Conservation (phyloP, 2,797 vertebrate genomes). For the Sebastolobus alascanus region DNA sequence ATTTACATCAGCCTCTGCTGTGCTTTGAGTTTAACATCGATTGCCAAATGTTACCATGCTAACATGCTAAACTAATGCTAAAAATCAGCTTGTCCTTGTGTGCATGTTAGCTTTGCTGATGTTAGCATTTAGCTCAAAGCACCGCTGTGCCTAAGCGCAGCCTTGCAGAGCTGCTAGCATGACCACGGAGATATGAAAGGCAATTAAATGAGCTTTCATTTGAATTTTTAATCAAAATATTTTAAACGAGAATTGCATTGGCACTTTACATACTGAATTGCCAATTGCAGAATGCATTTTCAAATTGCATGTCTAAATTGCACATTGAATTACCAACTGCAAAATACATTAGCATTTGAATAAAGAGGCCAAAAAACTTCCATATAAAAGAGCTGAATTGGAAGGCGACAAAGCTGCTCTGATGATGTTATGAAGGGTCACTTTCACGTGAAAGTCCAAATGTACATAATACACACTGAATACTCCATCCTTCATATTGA, state of each 20-base stretch:
- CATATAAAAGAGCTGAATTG: not conserved
- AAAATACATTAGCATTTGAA: not conserved
- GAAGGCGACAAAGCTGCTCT: not conserved
- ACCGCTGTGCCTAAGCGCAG: not conserved
- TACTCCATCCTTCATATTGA: not conserved
- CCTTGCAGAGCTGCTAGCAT: not conserved
- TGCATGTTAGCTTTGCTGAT: not conserved
- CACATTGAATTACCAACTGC: not conserved
- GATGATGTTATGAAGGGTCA: not conserved
- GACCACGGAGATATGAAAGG: too few species aligned
- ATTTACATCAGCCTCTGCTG: not conserved
- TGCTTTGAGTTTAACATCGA: not conserved
- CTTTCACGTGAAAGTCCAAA: too few species aligned
- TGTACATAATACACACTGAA: not conserved
- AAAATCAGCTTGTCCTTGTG: not conserved
- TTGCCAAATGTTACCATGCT: not conserved
- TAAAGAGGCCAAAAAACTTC: not conserved
- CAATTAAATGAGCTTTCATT: too few species aligned
- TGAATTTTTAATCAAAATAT: too few species aligned
- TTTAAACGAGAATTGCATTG: too few species aligned
- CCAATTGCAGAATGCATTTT: too few species aligned
- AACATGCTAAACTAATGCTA: not conserved
- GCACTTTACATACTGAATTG: too few species aligned
- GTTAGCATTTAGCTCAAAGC: not conserved
- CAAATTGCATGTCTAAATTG: too few species aligned